Percentiles rank a stretch among this genome's conserved stretches.
phyloP scores from a whole-genome alignment of 2,888 invertebrate genomes.

The Horisme vitalbata region DNA sequence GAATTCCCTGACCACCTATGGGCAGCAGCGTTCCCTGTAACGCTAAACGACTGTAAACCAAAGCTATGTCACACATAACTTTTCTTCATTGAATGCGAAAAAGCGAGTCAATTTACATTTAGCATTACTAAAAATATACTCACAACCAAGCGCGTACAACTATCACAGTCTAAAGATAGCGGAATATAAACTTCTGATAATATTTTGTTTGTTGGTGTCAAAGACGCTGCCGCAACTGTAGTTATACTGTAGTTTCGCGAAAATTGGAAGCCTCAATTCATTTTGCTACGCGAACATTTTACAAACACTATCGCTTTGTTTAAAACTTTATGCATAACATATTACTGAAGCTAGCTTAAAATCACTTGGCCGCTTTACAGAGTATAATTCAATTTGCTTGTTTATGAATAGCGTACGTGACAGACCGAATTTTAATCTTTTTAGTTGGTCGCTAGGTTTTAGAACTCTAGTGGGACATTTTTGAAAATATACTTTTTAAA shows the following conservation, averaged over 20 bases:
- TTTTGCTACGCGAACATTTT: constrained; percentile 4
- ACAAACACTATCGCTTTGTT: constrained; percentile 30
- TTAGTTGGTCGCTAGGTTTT: constrained; percentile 11
- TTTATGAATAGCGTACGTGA: constrained; percentile 32
- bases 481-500: constrained; percentile 1
- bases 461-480: constrained; percentile 5
- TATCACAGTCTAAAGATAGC: no score
- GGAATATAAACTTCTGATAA: no score
- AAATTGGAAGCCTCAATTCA: neutral
- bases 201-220: no score
- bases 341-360: constrained; percentile 45
- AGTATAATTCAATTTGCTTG: constrained; percentile 49
- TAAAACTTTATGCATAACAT: constrained; percentile 42
- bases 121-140: no score
- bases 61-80: no score
- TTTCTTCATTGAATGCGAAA: no score
- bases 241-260: constrained; percentile 1
- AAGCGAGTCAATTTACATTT: no score
- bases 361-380: constrained; percentile 46
- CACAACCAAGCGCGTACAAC: no score
- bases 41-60: no score
- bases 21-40: no score
- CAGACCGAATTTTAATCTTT: constrained; percentile 24
- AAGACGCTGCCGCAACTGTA: no score
- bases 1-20: no score